phyloP scores from a whole-genome alignment of 1,140 invertebrate species.

The Trichogramma pretiosum region DNA sequence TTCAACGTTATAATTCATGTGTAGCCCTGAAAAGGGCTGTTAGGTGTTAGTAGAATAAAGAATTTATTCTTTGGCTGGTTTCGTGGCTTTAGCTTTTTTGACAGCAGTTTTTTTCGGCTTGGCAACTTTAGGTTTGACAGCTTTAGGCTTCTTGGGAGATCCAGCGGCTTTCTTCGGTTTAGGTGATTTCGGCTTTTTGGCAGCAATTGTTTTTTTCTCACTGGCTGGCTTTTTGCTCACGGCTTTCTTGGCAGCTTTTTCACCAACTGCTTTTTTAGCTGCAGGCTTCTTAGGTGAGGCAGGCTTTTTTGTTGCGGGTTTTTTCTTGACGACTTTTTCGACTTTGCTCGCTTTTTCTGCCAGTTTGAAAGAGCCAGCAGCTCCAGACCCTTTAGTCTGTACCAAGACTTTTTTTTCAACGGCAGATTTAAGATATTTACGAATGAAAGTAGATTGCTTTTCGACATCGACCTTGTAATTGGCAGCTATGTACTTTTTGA shows the following conservation, averaged over 20 bases:
- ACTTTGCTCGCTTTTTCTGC: background rate
- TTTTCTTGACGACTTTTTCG: background rate
- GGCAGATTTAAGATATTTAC: constrained; percentile 50
- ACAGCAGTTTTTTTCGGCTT: background rate
- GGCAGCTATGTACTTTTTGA: too few relatives aligned
- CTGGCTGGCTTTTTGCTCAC: too few relatives aligned
- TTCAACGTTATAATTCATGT: too few relatives aligned
- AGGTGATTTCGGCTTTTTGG: background rate
- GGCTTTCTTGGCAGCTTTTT: too few relatives aligned
- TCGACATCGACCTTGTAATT: constrained; percentile 52
- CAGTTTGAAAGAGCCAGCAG: constrained; percentile 52
- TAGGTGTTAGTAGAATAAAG: too few relatives aligned
- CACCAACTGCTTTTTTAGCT: too few relatives aligned
- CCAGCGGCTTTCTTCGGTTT: constrained; percentile 1
- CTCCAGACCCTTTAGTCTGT: constrained; percentile 56
- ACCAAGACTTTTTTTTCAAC: constrained; percentile 47
- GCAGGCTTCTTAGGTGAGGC: background rate
- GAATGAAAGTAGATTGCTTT: constrained; percentile 51
- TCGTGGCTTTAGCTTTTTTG: too few relatives aligned
- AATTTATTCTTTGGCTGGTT: too few relatives aligned
- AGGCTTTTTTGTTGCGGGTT: background rate
- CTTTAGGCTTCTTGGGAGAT: too few relatives aligned
- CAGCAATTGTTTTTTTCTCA: too few relatives aligned
- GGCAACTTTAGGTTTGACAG: background rate
- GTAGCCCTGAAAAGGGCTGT: too few relatives aligned